Percentiles rank a stretch among this genome's conserved stretches.
phyloP scores from a whole-genome alignment of 2,888 invertebrate species.

The Apamea epomidion region DNA sequence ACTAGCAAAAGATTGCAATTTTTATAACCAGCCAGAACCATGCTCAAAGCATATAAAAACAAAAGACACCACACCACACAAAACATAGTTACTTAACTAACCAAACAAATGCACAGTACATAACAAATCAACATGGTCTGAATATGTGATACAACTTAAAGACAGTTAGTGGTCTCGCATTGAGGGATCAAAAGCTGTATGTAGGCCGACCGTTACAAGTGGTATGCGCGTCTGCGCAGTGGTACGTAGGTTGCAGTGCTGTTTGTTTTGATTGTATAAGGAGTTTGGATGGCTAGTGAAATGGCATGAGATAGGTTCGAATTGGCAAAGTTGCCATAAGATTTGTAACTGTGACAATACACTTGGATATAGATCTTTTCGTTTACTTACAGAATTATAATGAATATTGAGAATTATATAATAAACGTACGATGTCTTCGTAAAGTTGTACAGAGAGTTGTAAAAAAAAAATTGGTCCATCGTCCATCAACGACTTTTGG shows the following conservation, averaged over 20 bases:
- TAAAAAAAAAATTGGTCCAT: neutral
- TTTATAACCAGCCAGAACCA: neutral
- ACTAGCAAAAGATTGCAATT: neutral
- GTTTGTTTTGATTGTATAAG: conserved; percentile 46
- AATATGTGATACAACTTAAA: conserved; percentile 56
- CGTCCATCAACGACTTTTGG: neutral
- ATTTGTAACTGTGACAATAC: neutral
- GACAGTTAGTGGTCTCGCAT: conserved; percentile 66
- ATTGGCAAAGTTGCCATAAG: neutral
- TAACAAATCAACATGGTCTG: conserved; percentile 58
- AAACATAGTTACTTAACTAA: conserved; percentile 2
- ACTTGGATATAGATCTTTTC: neutral
- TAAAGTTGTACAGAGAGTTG: neutral
- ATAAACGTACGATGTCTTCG: neutral
- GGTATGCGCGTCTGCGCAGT: conserved; percentile 18
- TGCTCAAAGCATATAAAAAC: neutral
- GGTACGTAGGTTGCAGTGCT: conserved; percentile 6
- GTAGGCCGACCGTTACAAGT: conserved; percentile 74
- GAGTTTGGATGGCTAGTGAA: neutral
- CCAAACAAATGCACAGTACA: conserved; percentile 6
- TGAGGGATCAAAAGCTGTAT: conserved; percentile 68
- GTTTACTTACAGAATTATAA: neutral
- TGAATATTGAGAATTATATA: neutral
- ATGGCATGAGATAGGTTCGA: neutral
- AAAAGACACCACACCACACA: neutral